These are phyloP conservation scores for Lophochroa leadbeateri DNA, from an alignment of 2,113 vertebrate genomes.

Conservation along the genomic window DNA sequence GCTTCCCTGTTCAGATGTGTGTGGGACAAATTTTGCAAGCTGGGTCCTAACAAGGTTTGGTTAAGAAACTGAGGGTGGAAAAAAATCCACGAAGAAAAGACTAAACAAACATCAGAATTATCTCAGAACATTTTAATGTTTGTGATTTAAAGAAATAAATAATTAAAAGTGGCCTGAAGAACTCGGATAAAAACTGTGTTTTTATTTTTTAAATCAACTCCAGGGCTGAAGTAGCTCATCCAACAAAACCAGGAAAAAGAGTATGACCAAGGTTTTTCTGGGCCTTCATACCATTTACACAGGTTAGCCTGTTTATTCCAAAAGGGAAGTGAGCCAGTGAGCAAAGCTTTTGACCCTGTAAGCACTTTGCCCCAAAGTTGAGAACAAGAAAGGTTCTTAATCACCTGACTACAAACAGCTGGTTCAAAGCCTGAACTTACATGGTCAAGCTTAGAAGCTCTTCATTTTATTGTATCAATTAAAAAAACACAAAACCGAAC, in stretches of 20 bases:
- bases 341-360: background rate
- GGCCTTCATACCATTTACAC: background rate
- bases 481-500: rapidly evolving
- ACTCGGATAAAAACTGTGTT: background rate
- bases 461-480: background rate
- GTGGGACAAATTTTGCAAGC: background rate
- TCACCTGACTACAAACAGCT: background rate
- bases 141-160: background rate
- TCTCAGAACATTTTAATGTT: background rate
- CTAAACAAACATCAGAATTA: background rate
- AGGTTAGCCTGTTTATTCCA: background rate
- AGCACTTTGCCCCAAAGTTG: background rate
- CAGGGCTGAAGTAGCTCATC: background rate
- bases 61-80: rapidly evolving
- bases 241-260: background rate
- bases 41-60: background rate
- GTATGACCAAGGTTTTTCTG: background rate
- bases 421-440: background rate
- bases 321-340: background rate
- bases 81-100: background rate
- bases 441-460: background rate
- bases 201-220: background rate
- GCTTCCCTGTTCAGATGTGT: background rate
- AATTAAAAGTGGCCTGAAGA: background rate
- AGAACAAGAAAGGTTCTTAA: background rate